These are phyloP conservation scores for Chaetura pelagica DNA, from an alignment of 2,113 vertebrate genomes.

Conservation along the genomic window DNA sequence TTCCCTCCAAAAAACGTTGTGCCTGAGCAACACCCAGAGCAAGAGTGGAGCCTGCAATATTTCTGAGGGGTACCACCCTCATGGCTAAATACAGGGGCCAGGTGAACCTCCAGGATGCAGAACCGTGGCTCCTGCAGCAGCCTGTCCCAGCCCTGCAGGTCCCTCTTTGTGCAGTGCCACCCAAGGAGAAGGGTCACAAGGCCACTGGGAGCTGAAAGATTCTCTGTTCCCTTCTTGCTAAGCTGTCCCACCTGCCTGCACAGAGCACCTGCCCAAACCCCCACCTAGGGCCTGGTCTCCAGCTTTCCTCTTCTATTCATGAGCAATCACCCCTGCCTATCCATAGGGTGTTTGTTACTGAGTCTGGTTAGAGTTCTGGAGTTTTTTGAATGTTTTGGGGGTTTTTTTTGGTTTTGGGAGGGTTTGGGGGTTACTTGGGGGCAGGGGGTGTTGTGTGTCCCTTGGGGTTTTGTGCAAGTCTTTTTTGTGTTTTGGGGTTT, in stretches of 20 bases:
- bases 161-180: background rate
- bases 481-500: too few relatives aligned
- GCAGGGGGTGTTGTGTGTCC: too few relatives aligned
- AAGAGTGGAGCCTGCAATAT: background rate
- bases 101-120: too few relatives aligned
- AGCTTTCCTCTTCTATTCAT: background rate
- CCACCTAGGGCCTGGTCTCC: background rate
- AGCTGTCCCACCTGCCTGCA: background rate
- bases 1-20: background rate
- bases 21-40: background rate
- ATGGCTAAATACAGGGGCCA: accelerated
- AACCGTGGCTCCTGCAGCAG: background rate
- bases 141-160: too few relatives aligned
- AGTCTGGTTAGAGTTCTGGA: background rate
- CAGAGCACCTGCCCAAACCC: background rate
- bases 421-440: too few relatives aligned
- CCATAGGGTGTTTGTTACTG: background rate
- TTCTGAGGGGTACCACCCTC: background rate
- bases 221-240: background rate
- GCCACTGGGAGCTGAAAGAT: background rate
- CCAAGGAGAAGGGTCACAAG: background rate
- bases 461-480: too few relatives aligned
- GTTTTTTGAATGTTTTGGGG: too few relatives aligned
- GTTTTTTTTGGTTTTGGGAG: too few relatives aligned
- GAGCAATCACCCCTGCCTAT: background rate